These are phyloP conservation scores for Anastrepha ludens DNA, from an alignment of 1,140 invertebrate genomes.

Conservation along the genomic window DNA sequence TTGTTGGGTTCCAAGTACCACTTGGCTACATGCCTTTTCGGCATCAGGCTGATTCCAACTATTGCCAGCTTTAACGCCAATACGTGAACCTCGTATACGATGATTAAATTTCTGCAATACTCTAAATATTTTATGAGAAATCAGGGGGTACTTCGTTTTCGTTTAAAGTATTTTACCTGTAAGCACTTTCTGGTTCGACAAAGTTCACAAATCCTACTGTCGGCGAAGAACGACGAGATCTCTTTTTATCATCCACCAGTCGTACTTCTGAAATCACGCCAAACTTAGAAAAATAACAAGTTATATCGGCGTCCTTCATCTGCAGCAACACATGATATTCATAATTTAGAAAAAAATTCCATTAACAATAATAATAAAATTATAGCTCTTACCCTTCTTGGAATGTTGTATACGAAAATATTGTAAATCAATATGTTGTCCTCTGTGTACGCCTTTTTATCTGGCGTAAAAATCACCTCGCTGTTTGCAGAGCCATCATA, in stretches of 20 bases:
- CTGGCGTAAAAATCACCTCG: too few relatives aligned
- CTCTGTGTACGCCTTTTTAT: too few relatives aligned
- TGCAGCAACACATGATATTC: too few relatives aligned
- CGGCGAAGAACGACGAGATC: neutral
- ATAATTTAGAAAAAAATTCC: too few relatives aligned
- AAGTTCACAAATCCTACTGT: slow-evolving; percentile 60
- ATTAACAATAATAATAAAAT: too few relatives aligned
- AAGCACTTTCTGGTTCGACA: slow-evolving; percentile 58
- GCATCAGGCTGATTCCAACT: slow-evolving; percentile 67
- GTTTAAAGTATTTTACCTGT: slow-evolving; percentile 58
- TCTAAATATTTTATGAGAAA: neutral
- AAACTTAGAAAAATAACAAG: slow-evolving; percentile 58
- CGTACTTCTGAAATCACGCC: slow-evolving; percentile 58
- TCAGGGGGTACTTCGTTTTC: neutral
- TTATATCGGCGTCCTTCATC: neutral
- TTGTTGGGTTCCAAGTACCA: neutral
- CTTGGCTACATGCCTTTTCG: neutral
- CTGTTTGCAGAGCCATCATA: too few relatives aligned
- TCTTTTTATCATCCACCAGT: slow-evolving; percentile 36
- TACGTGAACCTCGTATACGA: slow-evolving; percentile 9
- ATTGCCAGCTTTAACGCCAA: slow-evolving; percentile 60
- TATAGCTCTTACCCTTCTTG: too few relatives aligned
- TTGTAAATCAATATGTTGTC: too few relatives aligned
- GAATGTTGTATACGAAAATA: too few relatives aligned
- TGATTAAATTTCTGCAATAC: neutral